Base-by-base conservation (phyloP, 2,113 vertebrate species). In the Pogonocichla stellata region DNA sequence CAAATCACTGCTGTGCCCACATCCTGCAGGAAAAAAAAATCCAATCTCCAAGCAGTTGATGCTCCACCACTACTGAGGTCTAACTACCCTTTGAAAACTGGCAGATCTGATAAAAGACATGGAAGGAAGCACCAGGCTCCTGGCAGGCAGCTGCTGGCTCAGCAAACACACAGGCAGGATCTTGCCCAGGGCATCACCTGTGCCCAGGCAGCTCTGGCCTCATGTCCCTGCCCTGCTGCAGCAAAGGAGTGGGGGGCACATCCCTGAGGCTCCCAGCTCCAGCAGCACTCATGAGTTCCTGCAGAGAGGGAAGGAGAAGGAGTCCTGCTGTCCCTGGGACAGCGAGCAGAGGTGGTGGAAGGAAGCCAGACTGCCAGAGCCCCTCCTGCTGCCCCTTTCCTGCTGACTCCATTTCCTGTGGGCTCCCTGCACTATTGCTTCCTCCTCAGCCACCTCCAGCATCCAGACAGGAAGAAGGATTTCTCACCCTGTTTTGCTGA, bases 361-460 rank as follows among this genome's bases (percentile, higher is more conserved):
- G 80, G 74, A 95, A 88, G 57, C 5, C 1, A 8, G 58, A 12
- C 23, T 45, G 82, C 17, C 82, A 75, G 80, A 75, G 75, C 67
- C 74, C 47, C 73, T 67, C 22, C 36, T 69, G 62, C 19, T 14
- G 88, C 42, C 80, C 81, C 78, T 78, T 96, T 96, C 93, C 94
- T 91, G 95, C 92, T 96, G 94, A 91, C 82, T 95, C 34, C 42
- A 77, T 64, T 93, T 92, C 96, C 90, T 93, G 82, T 42, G 51
- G 71, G 66, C 48, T 87, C 56, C 58, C 29, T 2, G 28, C 2
- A 5, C 36, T 29, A 69, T 45, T 45, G 82, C 86, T 97, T 96
- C 95, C 90, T 90, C 74, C 53, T 64, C 69, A 75, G 88, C 75
- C 88, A 84, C 93, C 88, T 94, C 72, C 53, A 71, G 60, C 54